Evolutionary conservation across 2,888 invertebrate species (phyloP).

Genomic region (Xiphydria camelus): DNA sequence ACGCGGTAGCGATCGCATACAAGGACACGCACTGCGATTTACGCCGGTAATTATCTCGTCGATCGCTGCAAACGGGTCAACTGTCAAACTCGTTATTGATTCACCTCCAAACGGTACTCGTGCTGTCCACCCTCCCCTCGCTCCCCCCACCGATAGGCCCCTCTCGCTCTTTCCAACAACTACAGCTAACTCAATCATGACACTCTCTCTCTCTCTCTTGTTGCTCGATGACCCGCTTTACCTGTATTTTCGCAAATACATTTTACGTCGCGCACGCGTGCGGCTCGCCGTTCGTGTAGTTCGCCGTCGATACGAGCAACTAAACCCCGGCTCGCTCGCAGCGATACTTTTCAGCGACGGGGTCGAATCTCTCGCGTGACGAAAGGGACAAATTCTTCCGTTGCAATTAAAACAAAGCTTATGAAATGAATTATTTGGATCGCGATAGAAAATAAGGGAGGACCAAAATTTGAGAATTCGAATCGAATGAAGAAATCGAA

Average conservation of each 20-base stretch:
- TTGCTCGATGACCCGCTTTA: conserved; percentile 29
- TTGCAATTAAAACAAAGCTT: no score
- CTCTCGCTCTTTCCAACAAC: background rate
- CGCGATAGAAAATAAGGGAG: no score
- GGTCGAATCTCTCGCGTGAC: no score
- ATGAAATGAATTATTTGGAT: no score
- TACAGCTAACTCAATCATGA: conserved; percentile 19
- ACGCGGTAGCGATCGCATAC: no score
- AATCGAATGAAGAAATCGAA: no score
- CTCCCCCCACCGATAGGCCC: background rate
- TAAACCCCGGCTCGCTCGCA: conserved; percentile 5
- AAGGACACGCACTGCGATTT: conserved; percentile 11
- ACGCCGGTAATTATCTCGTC: conserved; percentile 12
- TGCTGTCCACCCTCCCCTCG: background rate
- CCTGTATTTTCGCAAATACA: conserved; percentile 16
- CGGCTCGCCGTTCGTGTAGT: background rate
- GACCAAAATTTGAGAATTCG: no score
- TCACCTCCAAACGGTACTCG: conserved; percentile 13
- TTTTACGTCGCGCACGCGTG: no score
- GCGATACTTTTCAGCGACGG: conserved; percentile 13
- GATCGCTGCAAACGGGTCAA: conserved; percentile 13
- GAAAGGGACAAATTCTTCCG: no score
- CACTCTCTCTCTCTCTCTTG: no score
- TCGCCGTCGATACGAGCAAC: conserved; percentile 2
- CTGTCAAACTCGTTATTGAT: conserved; percentile 22